These are phyloP conservation scores for Bellardia pandia DNA, from an alignment of 2,888 invertebrate species.

Conservation along the genomic window DNA sequence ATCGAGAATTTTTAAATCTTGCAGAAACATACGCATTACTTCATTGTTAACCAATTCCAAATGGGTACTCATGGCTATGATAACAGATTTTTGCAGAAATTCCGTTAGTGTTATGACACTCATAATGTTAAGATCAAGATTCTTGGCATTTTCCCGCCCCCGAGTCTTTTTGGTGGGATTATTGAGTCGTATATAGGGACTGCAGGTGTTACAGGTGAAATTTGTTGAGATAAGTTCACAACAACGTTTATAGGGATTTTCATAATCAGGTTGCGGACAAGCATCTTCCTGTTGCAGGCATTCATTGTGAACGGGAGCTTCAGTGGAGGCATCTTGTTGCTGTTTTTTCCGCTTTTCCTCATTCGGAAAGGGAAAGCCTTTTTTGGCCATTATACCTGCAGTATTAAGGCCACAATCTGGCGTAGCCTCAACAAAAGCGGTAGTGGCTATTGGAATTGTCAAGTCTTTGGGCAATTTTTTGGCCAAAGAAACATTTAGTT, in stretches of 20 bases:
- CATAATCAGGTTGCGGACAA: slow-evolving; percentile 66
- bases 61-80: slow-evolving; percentile 88
- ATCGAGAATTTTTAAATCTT: slow-evolving; percentile 86
- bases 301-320: slow-evolving; percentile 66
- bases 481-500: slow-evolving; percentile 67
- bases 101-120: slow-evolving; percentile 84
- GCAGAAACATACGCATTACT: slow-evolving; percentile 88
- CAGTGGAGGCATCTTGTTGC: slow-evolving; percentile 61
- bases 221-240: slow-evolving; percentile 77
- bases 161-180: slow-evolving; percentile 40
- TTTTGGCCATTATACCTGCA: slow-evolving; percentile 77
- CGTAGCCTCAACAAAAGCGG: slow-evolving; percentile 70
- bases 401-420: slow-evolving; percentile 79
- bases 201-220: slow-evolving; percentile 77
- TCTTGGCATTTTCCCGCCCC: slow-evolving; percentile 46
- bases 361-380: slow-evolving; percentile 76
- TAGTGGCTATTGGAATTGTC: slow-evolving; percentile 10
- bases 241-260: slow-evolving; percentile 76
- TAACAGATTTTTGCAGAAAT: slow-evolving; percentile 88
- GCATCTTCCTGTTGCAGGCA: slow-evolving; percentile 48
- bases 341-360: slow-evolving; percentile 58
- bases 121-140: slow-evolving; percentile 75
- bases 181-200: slow-evolving; percentile 76
- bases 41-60: slow-evolving; percentile 89
- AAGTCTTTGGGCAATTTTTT: slow-evolving; percentile 51